Percentiles rank a stretch among this genome's conserved stretches.
Evolutionary conservation across 2,888 invertebrate genomes (phyloP).

Genomic region (Trichogramma dendrolimi): DNA sequence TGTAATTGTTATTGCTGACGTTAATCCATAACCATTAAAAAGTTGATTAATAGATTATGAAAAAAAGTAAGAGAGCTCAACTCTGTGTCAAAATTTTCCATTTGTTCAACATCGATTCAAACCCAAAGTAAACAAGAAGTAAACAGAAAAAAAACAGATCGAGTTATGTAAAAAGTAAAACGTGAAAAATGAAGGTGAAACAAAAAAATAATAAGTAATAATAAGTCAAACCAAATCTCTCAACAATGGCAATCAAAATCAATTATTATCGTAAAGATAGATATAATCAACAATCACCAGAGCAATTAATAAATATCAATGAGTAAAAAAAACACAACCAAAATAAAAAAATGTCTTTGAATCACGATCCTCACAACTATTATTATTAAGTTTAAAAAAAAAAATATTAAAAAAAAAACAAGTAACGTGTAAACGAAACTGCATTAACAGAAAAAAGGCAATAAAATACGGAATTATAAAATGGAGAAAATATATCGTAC

Average conservation of each 20-base stretch:
- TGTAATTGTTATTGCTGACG: too few relatives aligned
- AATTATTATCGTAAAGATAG: conserved; percentile 27
- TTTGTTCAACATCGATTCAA: neutral
- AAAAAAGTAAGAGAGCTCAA: too few relatives aligned
- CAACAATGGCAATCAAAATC: conserved; percentile 49
- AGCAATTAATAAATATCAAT: conserved; percentile 25
- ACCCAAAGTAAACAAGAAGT: conserved; percentile 34
- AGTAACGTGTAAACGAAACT: conserved; percentile 27
- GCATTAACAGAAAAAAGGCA: conserved; percentile 35
- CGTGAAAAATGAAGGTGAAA: conserved; percentile 20
- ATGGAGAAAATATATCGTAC: conserved; percentile 39
- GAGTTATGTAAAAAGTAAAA: conserved; percentile 18
- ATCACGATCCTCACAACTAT: conserved; percentile 38
- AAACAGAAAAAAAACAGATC: conserved; percentile 19
- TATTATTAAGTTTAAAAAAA: too few relatives aligned
- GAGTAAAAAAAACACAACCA: conserved; percentile 33
- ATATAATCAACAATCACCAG: conserved; percentile 28
- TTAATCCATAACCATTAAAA: too few relatives aligned
- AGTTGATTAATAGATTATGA: too few relatives aligned
- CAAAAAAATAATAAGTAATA: conserved; percentile 21
- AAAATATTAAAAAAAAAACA: conserved; percentile 2
- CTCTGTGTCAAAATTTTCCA: too few relatives aligned
- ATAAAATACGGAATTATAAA: conserved; percentile 35
- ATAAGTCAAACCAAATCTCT: conserved; percentile 38
- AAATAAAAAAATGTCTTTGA: conserved; percentile 40